These are phyloP conservation scores for Athrips mouffetella DNA, from an alignment of 2,888 invertebrate genomes.

Conservation along the genomic window DNA sequence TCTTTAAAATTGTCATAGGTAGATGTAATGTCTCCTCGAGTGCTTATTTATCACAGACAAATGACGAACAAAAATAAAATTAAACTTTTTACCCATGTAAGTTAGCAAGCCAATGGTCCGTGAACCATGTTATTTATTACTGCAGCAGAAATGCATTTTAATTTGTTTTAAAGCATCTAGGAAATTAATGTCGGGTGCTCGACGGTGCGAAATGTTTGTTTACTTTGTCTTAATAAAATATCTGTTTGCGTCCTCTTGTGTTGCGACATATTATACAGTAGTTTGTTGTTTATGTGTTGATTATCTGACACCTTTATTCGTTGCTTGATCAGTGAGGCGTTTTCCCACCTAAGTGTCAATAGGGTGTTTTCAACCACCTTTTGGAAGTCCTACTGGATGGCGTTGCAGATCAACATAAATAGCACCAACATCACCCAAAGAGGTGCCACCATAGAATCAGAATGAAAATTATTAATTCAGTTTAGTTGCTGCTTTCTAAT, in stretches of 20 bases:
- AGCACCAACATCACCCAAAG: too few species aligned
- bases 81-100: conserved; percentile 18
- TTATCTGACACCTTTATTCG: neutral
- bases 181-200: conserved; percentile 38
- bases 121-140: conserved; percentile 42
- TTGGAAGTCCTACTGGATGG: too few species aligned
- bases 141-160: conserved; percentile 49
- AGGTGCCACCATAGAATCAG: too few species aligned
- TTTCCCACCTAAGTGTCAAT: too few species aligned
- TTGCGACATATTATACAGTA: neutral
- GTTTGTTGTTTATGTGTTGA: neutral
- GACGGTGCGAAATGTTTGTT: conserved; percentile 27
- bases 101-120: conserved; percentile 25
- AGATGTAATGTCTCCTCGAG: too few species aligned
- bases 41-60: conserved; percentile 13
- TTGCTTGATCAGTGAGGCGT: too few species aligned
- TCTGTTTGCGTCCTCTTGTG: conserved; percentile 21
- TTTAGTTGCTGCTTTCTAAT: too few species aligned
- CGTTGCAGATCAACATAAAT: too few species aligned
- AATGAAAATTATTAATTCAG: too few species aligned
- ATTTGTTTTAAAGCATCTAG: conserved; percentile 46
- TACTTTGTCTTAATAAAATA: conserved; percentile 31
- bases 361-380: too few species aligned
- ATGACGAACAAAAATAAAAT: conserved; percentile 9
- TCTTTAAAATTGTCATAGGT: too few species aligned